Evolutionary conservation across 2,113 vertebrate species (phyloP), one percentile per base, ranked within the genome.

Genomic region (Callocephalon fimbriatum): DNA sequence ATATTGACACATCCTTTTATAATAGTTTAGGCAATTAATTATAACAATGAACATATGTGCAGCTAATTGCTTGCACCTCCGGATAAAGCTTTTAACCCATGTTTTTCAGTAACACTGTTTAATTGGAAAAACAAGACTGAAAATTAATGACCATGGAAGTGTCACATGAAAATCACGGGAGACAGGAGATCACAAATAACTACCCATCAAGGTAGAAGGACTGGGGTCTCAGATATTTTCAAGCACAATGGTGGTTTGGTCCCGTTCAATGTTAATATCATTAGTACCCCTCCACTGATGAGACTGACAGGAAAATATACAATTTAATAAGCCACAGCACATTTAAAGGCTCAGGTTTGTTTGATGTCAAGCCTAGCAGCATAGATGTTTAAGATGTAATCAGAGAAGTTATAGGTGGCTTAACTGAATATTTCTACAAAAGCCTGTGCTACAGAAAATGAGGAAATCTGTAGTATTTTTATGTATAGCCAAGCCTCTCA

Each of bases 341-440:
- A 95, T 95, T 97, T 96, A 93, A 95, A 96, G 86, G 59, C 81
- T 95, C 72, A 62, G 75, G 88, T 93, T 97, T 95, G 94, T 93
- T 88, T 88, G 94, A 85, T 76, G 78, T 70, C 71, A 90, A 89
- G 85, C 47, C 71, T 95, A 72, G 91, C 80, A 95, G 75, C 77
- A 93, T 87, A 78, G 92, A 75, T 91, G 76, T 96, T 97, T 98
- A 97, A 95, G 97, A 96, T 92, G 87, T 74, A 97, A 86, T 93
- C 92, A 89, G 82, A 56, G 72, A 96, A 72, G 44, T 87, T 95
- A 94, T 79, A 92, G 83, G 70, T 93, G 66, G 58, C 12, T 95
- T 95, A 81, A 88, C 37, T 68, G 56, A 85, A 65, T 89, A 72
- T 65, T 77, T 84, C 76, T 85, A 84, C 70, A 80, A 81, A 89